These are phyloP conservation scores for Anabas testudineus DNA, from an alignment of 2,797 vertebrate species.

Conservation along the genomic window DNA sequence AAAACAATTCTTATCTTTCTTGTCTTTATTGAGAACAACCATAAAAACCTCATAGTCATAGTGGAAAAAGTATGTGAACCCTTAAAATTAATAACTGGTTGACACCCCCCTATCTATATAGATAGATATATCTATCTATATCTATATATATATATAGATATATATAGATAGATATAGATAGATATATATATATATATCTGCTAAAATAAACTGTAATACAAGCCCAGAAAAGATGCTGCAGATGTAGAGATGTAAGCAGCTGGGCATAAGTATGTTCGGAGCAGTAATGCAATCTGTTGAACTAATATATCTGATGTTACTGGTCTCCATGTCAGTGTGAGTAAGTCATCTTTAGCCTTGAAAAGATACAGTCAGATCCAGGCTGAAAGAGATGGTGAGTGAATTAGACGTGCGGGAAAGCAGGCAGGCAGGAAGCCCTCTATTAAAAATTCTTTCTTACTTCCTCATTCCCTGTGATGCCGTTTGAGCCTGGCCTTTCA, in stretches of 20 bases:
- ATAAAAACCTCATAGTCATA: no score
- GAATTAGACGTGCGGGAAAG: slow-evolving; percentile 54
- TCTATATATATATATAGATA: no score
- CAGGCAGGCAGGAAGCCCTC: slow-evolving; percentile 31
- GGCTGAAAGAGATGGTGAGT: slow-evolving; percentile 33
- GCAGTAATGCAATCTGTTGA: slow-evolving; percentile 62
- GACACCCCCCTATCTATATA: no score
- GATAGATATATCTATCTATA: no score
- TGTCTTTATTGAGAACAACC: no score
- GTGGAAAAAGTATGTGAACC: no score
- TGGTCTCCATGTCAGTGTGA: slow-evolving; percentile 51
- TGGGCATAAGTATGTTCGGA: slow-evolving; percentile 59
- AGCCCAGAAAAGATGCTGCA: slow-evolving; percentile 23
- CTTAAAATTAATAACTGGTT: no score
- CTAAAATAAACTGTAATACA: no score
- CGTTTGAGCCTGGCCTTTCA: slow-evolving; percentile 60
- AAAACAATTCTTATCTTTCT: no score
- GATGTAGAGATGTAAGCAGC: slow-evolving; percentile 48
- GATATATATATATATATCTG: no score
- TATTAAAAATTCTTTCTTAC: slow-evolving; percentile 58
- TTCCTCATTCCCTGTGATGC: slow-evolving; percentile 71
- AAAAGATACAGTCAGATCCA: slow-evolving; percentile 38
- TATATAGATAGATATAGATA: no score
- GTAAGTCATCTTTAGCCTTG: slow-evolving; percentile 53
- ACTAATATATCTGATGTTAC: slow-evolving; percentile 63